Base-by-base conservation (phyloP, 2,113 vertebrate genomes). In the Nannospalax galili region DNA sequence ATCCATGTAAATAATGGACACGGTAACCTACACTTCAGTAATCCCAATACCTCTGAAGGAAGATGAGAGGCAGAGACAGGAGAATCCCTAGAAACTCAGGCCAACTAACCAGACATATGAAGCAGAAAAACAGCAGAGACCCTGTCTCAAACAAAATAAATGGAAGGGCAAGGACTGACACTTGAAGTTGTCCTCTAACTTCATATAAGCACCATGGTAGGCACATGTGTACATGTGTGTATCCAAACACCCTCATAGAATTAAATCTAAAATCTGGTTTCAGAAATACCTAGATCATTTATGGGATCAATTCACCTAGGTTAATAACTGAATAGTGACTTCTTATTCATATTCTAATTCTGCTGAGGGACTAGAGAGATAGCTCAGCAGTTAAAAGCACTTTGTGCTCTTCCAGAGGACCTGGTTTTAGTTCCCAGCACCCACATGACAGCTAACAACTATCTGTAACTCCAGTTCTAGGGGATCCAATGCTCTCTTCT, bases 301-400 rank as follows among this genome's bases (percentile, higher is more conserved):
- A 95, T 94, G 37, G 56, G 3, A 74, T 91, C 75, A 42, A 84
- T 73, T 94, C 30, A 80, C 74, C 35, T 94, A 60, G n/a, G 56
- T 85, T 88, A 95, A 88, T 70, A 81, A 88, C 42, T 90, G 93
- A 86, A 58, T 95, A 79, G 84, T 92, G 37, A 67, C 45, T 92
- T 80, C 52, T 10, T 84, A 17, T 77, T 93, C 64, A 90, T 93
- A 64, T 65, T 94, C 72, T 93, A 58, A 93, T 81, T 80, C 72
- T 95, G 30, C 65, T 90, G 48, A 52, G 48, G 48, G 48, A 11
- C 11, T 52, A 52, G 48, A 52, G 48, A 52, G 48, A 52, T 52
- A 11, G 48, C 48, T 52, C 48, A 52, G 48, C 11, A 11, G 48
- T 52, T 52, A 52, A 52, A 11, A 52, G 48, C 48, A 52, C 48